Evolutionary conservation across 2,888 invertebrate species (phyloP), one percentile per base, ranked within the genome.

Genomic region (Rhamnusium bicolor): DNA sequence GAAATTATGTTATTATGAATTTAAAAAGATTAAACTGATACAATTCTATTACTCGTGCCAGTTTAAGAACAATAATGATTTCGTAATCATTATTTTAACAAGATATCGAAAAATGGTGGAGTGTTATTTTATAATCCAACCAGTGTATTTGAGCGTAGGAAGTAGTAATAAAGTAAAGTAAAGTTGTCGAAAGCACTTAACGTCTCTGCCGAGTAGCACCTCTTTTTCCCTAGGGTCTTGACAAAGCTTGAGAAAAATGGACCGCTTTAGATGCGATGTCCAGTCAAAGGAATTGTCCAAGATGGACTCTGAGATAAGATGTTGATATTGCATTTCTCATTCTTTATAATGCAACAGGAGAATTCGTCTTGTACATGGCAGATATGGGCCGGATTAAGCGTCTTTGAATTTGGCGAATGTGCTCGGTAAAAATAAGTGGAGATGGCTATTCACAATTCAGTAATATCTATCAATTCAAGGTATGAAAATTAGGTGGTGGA

Each of bases 241-340:
- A 84, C 83, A 85, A 84, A 84, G 83, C 80, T 67, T 69, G 80
- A 83, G 85, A 85, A 85, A 85, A 85, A 86, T 86, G 84, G 84
- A 83, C 82, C 84, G 85, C 83, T 84, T 85, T 85, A 85, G 84
- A 85, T 84, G 82, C 82, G 80, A 83, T 80, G 84, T 85, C 84
- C 84, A 83, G 85, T 85, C 85, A 85, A 85, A 85, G 84, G 84
- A 82, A 84, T 84, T 80, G 84, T 83, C 84, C 82, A 81, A 85
- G 84, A 85, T 85, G 85, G 84, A 84, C 85, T 82, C 74, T 74
- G 77, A 80, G 84, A 85, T 85, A 82, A 84, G 85, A 84, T 85
- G 85, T 85, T 85, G 87, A 87, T 87, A 87, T 89, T 88, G 88
- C 88, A 88, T 89, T 88, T 88, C 88, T 87, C 87, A 87, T 88